phyloP scores from a whole-genome alignment of 2,113 vertebrate species.

The Puntigrus tetrazona region DNA sequence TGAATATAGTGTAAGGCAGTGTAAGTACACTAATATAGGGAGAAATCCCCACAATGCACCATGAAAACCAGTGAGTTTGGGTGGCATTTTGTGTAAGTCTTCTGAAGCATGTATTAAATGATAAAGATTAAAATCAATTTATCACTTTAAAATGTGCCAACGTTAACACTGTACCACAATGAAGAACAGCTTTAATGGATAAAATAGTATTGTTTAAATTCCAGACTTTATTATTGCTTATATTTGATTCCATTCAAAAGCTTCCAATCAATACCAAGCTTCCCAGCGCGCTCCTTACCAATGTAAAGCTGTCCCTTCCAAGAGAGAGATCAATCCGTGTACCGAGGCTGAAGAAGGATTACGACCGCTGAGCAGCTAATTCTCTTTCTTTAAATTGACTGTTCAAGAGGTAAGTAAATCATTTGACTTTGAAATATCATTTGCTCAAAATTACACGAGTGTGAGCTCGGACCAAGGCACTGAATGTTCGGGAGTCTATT shows the following conservation, averaged over 20 bases:
- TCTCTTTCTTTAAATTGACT: not conserved
- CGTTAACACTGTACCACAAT: not conserved
- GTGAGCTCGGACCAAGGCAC: not conserved
- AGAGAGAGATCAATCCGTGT: constrained; percentile 21
- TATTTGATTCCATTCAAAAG: not conserved
- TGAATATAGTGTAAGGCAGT: too few species aligned
- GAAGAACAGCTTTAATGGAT: not conserved
- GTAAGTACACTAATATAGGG: too few species aligned
- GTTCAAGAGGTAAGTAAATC: not conserved
- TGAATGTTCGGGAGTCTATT: not conserved
- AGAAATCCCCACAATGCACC: not conserved
- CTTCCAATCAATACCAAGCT: too few species aligned
- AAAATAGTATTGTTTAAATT: not conserved
- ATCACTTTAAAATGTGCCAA: not conserved
- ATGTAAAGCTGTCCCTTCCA: constrained; percentile 29
- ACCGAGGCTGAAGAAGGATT: not conserved
- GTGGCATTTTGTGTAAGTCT: not conserved
- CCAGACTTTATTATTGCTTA: too few species aligned
- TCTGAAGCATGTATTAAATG: not conserved
- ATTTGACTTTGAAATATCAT: not conserved
- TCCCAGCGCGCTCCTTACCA: too few species aligned
- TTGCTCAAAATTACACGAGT: not conserved
- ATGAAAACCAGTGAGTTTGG: not conserved
- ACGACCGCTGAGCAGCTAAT: not conserved
- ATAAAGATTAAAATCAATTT: not conserved